Evolutionary conservation across 1,140 invertebrate species (phyloP), one percentile per base, ranked within the genome.

Genomic region (Aradophagus sp.): DNA sequence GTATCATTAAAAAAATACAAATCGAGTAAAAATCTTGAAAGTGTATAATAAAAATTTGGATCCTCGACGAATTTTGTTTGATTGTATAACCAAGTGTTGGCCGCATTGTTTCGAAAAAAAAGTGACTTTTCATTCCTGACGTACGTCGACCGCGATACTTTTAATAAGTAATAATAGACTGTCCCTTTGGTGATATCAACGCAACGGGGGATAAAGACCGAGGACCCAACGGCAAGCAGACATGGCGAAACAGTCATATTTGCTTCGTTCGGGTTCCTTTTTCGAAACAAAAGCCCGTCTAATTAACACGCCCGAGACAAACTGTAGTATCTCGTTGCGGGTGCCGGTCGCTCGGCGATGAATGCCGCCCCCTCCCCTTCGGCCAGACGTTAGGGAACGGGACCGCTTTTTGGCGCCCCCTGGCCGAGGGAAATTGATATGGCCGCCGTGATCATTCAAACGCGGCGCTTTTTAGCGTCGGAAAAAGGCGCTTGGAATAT

Each of bases 251-350:
- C 69, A 55, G 68, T 70, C 68, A 75, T 77, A 74, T 80, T 80
- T 79, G 76, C 75, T 72, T 71, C 70, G 76, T 76, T 77, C 56
- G 61, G 55, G 42, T 59, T 78, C 71, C 67, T 75, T 75, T 50
- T 39, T 29, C 31, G 56, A 50, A 77, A 81, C 79, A 79, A 81
- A 80, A 77, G 80, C 77, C 52, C 62, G 70, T 74, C 78, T 79
- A 80, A 81, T 81, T 80, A 81, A 81, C 76, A 80, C 77, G 78
- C 77, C 75, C 69, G 75, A 78, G 77, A 78, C 73, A 72, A 56
- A 29, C 38, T 48, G 16, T 20, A 44, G 32, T 41, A 48, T 59
- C 44, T 47, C 55, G 42, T 36, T 58, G 36, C 32, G 62, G 14
- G 50, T 56, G 52, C 29, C 35, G 31, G 62, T 44, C 58, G 62